Evolutionary conservation across 35 echinoderm and acorn worm species (phyloP).

Genomic region (Anneissia japonica): DNA sequence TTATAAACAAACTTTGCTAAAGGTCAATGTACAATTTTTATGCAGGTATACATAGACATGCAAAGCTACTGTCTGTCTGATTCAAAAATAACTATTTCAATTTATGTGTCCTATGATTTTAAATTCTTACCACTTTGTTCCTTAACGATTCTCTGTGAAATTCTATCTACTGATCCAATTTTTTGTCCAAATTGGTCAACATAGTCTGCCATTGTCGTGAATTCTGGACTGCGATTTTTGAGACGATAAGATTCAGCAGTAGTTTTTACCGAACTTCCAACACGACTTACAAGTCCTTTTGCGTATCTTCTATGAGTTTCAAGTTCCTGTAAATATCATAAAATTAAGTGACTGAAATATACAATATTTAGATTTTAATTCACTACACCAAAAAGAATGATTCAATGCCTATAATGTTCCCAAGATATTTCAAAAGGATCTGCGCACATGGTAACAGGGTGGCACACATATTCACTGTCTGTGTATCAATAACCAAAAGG

Average conservation of each 20-base stretch:
- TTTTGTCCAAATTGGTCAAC: slow-evolving; percentile 77
- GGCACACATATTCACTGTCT: too few species aligned
- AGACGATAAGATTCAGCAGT: slow-evolving; percentile 66
- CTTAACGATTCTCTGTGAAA: slow-evolving; percentile 77
- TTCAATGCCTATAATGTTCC: too few species aligned
- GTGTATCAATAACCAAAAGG: too few species aligned
- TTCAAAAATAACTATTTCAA: not conserved
- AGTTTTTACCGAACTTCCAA: slow-evolving; percentile 58
- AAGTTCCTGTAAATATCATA: slow-evolving; percentile 87
- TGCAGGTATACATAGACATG: too few species aligned
- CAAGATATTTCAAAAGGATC: too few species aligned
- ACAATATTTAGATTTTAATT: too few species aligned
- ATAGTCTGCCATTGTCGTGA: slow-evolving; percentile 91
- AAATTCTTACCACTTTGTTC: slow-evolving; percentile 62
- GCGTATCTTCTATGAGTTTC: slow-evolving; percentile 63
- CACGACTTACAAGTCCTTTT: slow-evolving; percentile 42
- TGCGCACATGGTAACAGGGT: too few species aligned
- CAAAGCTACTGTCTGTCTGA: too few species aligned
- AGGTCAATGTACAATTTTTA: too few species aligned
- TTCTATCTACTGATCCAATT: slow-evolving; percentile 78
- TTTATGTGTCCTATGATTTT: not conserved
- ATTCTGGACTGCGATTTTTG: slow-evolving; percentile 87
- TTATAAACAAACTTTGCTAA: too few species aligned
- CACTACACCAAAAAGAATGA: too few species aligned
- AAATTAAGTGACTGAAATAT: too few species aligned